Conservation (phyloP, 2,797 vertebrate genomes). For the Mycteria americana region DNA sequence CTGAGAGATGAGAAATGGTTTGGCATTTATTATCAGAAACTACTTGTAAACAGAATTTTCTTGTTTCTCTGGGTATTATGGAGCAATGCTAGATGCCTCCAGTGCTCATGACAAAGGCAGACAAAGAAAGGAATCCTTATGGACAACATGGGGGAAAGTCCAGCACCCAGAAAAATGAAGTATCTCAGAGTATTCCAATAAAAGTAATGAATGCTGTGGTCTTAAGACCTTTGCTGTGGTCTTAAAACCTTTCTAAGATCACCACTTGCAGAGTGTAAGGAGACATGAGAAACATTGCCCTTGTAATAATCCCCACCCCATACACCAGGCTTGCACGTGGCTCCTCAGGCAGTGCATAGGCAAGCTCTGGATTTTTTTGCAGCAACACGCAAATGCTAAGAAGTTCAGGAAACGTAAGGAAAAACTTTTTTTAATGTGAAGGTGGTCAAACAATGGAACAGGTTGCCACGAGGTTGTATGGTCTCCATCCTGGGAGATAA, state of each 20-base stretch:
- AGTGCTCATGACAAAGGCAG: background rate
- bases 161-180: background rate
- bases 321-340: rapidly evolving
- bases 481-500: background rate
- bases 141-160: background rate
- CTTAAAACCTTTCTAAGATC: background rate
- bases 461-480: background rate
- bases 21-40: background rate
- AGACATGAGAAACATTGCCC: background rate
- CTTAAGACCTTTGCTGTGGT: background rate
- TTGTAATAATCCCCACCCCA: background rate
- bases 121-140: background rate
- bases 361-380: background rate
- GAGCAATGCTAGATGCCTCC: background rate
- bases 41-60: background rate
- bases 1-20: background rate
- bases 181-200: background rate
- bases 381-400: background rate
- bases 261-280: background rate
- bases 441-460: background rate
- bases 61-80: background rate
- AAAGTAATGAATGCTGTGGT: background rate
- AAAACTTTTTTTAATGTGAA: background rate
- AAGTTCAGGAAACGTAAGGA: background rate
- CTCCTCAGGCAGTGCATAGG: background rate